phyloP scores from a whole-genome alignment of 2,113 vertebrate species.

The Oncorhynchus mykiss region DNA sequence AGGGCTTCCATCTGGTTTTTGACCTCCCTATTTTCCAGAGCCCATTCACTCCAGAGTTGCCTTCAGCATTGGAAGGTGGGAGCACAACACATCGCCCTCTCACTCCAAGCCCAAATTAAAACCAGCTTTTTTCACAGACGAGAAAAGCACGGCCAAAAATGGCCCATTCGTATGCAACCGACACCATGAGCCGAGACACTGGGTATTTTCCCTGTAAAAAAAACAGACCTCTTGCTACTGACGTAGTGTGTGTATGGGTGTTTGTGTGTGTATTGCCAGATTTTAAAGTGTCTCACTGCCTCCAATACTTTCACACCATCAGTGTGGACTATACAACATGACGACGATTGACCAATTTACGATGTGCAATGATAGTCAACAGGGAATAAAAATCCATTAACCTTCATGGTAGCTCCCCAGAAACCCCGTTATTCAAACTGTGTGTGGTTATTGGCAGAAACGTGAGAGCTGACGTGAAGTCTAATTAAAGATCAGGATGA shows the following conservation, averaged over 20 bases:
- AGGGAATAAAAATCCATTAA: no score
- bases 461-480: no score
- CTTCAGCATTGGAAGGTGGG: slow-evolving; percentile 11
- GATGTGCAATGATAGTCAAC: no score
- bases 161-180: not conserved
- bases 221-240: not conserved
- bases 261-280: no score
- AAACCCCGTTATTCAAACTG: no score
- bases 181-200: not conserved
- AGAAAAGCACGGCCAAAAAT: slow-evolving; percentile 17
- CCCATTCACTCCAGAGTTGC: slow-evolving; percentile 14
- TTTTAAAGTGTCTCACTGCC: no score
- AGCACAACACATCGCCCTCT: slow-evolving; percentile 3
- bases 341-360: no score
- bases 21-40: slow-evolving; percentile 57
- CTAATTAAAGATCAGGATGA: no score
- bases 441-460: no score
- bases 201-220: not conserved
- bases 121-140: slow-evolving; percentile 34
- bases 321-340: no score
- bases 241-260: not conserved
- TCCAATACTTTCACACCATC: no score
- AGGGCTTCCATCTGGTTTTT: slow-evolving; percentile 74
- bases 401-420: no score
- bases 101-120: slow-evolving; percentile 35